Conservation (phyloP, 2,113 vertebrate genomes). For the Mystacornis crossleyi region DNA sequence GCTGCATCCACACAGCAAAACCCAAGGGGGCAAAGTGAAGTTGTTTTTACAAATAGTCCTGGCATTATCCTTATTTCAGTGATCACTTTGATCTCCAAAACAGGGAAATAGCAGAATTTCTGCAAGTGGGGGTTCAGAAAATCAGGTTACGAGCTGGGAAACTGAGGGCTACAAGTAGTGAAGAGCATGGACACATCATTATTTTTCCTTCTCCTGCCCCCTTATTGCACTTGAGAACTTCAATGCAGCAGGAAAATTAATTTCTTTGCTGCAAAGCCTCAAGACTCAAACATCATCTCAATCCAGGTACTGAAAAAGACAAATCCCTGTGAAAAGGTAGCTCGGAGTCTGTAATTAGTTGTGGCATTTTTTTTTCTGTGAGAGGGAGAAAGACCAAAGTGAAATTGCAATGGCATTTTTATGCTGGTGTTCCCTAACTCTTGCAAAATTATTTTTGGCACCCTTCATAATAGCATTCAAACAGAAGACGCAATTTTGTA, state of each 20-base stretch:
- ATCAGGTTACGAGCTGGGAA: not conserved
- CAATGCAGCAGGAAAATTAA: not conserved
- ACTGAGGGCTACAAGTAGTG: not conserved
- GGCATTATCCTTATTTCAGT: not conserved
- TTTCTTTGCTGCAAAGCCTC: not conserved
- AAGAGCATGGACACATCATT: not conserved
- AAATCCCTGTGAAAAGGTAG: not conserved
- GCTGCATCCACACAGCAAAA: not conserved
- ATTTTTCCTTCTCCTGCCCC: not conserved
- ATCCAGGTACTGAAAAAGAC: not conserved
- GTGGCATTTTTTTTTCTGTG: not conserved
- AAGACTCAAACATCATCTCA: not conserved
- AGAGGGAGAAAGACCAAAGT: not conserved
- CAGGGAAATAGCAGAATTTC: not conserved
- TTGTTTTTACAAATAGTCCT: not conserved
- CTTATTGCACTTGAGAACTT: not conserved
- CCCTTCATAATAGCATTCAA: not conserved
- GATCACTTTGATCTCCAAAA: not conserved
- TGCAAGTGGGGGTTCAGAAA: not conserved
- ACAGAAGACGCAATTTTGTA: not conserved
- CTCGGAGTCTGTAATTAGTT: not conserved
- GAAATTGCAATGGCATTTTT: not conserved
- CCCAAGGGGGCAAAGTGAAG: not conserved
- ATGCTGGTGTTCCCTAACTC: not conserved
- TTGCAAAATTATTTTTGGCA: not conserved